These are phyloP conservation scores for Nebria salina DNA, from an alignment of 2,888 invertebrate genomes.

Conservation along the genomic window DNA sequence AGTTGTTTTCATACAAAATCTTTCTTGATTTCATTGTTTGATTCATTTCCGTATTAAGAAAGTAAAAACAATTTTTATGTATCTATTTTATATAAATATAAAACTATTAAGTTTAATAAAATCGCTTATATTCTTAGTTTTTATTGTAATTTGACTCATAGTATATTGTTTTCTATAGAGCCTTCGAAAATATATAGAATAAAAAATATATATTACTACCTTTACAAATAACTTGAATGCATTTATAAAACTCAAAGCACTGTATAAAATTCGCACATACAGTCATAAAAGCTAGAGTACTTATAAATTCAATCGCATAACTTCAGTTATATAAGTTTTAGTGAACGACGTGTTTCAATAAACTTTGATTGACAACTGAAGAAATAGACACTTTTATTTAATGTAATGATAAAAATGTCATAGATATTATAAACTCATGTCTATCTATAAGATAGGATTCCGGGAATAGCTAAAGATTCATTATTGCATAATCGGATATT, in stretches of 20 bases:
- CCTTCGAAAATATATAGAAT: not conserved
- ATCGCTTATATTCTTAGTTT: too few species aligned
- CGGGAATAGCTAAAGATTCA: not conserved
- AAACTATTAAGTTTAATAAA: too few species aligned
- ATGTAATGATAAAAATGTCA: not conserved
- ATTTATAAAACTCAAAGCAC: too few species aligned
- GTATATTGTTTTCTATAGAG: too few species aligned
- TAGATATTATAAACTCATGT: not conserved
- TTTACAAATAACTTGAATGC: too few species aligned
- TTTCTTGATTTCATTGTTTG: not conserved
- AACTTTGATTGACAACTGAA: not conserved
- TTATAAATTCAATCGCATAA: not conserved
- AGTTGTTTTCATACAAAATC: conserved; percentile 9
- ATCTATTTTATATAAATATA: not conserved
- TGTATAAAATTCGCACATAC: too few species aligned
- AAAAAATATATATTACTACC: not conserved
- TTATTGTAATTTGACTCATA: too few species aligned
- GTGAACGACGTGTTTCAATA: not conserved
- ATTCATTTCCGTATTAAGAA: conserved; percentile 3
- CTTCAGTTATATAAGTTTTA: conserved; percentile 10
- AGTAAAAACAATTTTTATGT: conserved; percentile 2
- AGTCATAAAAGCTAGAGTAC: too few species aligned
- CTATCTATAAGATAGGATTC: not conserved
- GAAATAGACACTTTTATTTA: not conserved
- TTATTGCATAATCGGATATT: not conserved